Base-by-base conservation (phyloP, 2,797 vertebrate species). In the Neopelma chrysocephalum region DNA sequence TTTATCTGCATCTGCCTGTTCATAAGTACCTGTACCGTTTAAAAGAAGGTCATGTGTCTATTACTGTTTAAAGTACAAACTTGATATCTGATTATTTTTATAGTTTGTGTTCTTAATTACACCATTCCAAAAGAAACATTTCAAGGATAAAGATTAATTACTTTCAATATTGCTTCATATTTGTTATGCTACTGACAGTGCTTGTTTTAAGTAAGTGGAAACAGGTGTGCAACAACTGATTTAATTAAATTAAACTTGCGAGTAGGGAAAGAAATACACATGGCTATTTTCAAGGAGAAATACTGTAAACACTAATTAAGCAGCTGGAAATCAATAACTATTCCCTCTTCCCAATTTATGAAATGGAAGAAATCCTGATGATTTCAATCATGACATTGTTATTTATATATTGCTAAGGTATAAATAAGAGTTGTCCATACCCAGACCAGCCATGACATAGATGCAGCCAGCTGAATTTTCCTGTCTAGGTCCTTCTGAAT, bases 121-220 rank as follows among this genome's bases (percentile, higher is more conserved):
- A 48, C 8, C 16, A 48, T 75, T 93, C 36, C 19, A 80, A 87
- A 75, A 87, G 6, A 92, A 93, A 58, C 10, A 70, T 56, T 89
- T 87, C 32, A 87, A 85, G 45, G 50, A 93, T 93, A 77, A 93
- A 88, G 76, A 84, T 93, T 91, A 95, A 85, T 96, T 95, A 86
- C 53, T 95, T 96, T 93, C 89, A 96, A 78, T 94, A 93, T 89
- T 94, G 84, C 73, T 96, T 96, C 89, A 53, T 96, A 90, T 97
- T 97, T 93, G 73, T 96, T 96, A 87, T 83, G 91, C 90, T 93
- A 92, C 60, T 97, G 85, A 91, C 96, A 96, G 91, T 96, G 93
- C 91, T 97, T 97, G 80, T 95, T 96, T 97, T 97, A 97, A 95
- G 87, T 94, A 97, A 98, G 95, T 97, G 91, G 93, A 97, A 98